phyloP scores from a whole-genome alignment of 2,797 vertebrate genomes.

The Ceryle rudis region DNA sequence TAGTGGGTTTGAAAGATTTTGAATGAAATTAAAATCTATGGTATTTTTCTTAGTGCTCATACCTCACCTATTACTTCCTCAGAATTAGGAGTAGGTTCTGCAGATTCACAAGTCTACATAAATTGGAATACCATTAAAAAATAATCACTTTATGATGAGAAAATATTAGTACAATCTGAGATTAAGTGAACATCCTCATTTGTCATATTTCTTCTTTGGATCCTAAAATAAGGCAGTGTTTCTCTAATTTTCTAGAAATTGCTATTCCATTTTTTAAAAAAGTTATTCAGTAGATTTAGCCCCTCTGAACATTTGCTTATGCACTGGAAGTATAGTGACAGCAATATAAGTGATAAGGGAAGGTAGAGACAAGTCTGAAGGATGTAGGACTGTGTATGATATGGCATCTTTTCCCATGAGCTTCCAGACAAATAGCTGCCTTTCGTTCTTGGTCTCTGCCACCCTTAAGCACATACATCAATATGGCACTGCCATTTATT shows the following conservation, averaged over 20 bases:
- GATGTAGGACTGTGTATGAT: constrained; percentile 63
- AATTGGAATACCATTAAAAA: constrained; percentile 53
- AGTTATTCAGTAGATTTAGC: background rate
- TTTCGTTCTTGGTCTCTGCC: constrained; percentile 81
- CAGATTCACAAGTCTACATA: constrained; percentile 24
- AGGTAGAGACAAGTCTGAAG: constrained; percentile 65
- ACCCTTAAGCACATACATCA: constrained; percentile 79
- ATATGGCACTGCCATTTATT: constrained; percentile 82
- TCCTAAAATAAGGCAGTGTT: constrained; percentile 28
- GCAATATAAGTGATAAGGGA: constrained; percentile 64
- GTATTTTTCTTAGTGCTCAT: background rate
- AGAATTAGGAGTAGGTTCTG: background rate
- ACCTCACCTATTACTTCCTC: background rate
- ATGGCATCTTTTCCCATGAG: constrained; percentile 72
- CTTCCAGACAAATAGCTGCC: constrained; percentile 80
- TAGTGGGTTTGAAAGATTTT: background rate
- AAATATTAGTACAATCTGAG: constrained; percentile 15
- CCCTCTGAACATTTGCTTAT: constrained; percentile 71
- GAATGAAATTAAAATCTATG: background rate
- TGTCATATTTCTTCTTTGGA: constrained; percentile 48
- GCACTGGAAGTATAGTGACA: constrained; percentile 50
- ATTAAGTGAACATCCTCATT: constrained; percentile 29
- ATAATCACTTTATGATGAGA: constrained; percentile 46
- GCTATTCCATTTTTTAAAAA: background rate
- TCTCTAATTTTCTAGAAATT: constrained; percentile 17